phyloP scores from a whole-genome alignment of 2,113 vertebrate genomes.

The Pedetes capensis region DNA sequence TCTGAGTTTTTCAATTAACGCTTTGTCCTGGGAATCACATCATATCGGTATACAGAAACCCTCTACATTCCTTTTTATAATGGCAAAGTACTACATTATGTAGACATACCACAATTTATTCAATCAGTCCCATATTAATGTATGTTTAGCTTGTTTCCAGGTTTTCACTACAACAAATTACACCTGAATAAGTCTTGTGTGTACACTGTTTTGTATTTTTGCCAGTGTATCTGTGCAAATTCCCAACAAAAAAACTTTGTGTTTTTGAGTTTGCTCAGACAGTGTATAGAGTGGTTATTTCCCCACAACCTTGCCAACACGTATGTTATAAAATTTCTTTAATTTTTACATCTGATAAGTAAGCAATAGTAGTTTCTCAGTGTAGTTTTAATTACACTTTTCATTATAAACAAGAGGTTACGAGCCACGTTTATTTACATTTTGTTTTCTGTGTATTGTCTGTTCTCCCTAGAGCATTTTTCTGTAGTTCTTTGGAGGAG shows the following conservation, averaged over 20 bases:
- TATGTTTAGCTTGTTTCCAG: not conserved
- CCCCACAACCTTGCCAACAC: not conserved
- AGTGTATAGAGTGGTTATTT: not conserved
- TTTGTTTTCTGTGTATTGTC: not conserved
- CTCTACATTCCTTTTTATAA: not conserved
- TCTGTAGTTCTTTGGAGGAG: not conserved
- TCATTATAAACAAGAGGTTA: not conserved
- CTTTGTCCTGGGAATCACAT: not conserved
- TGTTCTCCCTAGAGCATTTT: not conserved
- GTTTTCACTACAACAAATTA: not conserved
- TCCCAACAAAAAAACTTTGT: no score
- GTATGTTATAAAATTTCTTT: not conserved
- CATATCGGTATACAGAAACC: not conserved
- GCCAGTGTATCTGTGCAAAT: not conserved
- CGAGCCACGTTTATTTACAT: not conserved
- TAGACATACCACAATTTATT: not conserved
- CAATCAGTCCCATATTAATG: not conserved
- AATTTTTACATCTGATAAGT: not conserved
- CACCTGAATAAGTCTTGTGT: not conserved
- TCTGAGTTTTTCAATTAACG: not conserved
- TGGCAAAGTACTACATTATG: not conserved
- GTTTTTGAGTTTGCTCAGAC: not conserved
- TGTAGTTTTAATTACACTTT: not conserved
- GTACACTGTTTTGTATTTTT: not conserved
- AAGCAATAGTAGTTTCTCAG: not conserved